A percentile compares a stretch with the other conserved stretches of the same genome.
These are phyloP conservation scores for Axinella damicornis DNA, from an alignment of 37 sponge, comb jelly and placozoan species.

Conservation along the genomic window DNA sequence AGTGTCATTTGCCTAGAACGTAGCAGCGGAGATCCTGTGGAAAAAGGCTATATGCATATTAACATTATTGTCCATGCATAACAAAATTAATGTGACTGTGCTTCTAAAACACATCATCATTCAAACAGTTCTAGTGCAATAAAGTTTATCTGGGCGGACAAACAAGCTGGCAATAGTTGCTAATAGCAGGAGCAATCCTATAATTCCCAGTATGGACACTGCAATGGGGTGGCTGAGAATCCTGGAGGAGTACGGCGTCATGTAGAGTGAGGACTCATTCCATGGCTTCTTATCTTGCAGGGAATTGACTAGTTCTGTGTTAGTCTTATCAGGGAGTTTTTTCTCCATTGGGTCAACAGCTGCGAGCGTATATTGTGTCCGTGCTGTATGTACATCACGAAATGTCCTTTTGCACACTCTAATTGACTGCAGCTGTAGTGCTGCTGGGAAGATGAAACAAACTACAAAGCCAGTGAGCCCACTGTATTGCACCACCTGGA, in stretches of 20 bases:
- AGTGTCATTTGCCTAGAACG: no score
- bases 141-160: no score
- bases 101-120: no score
- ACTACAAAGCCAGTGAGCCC: constrained; percentile 84
- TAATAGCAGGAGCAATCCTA: no score
- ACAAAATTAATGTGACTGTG: no score
- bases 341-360: no score
- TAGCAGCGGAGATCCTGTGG: no score
- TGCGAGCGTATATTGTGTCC: background rate
- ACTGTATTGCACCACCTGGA: constrained; percentile 79
- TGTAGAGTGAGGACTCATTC: constrained; percentile 2
- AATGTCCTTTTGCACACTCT: constrained; percentile 61
- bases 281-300: background rate
- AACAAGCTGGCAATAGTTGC: no score
- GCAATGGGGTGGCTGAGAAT: constrained; percentile 1
- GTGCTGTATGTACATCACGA: background rate
- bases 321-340: no score
- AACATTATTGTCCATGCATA: no score
- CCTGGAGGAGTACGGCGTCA: constrained; percentile 27
- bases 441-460: constrained; percentile 77
- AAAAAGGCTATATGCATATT: no score
- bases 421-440: constrained; percentile 78
- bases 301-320: background rate
- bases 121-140: no score
- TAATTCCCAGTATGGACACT: background rate